Base-by-base conservation (phyloP, 2,888 invertebrate genomes). In the Tillus elongatus region DNA sequence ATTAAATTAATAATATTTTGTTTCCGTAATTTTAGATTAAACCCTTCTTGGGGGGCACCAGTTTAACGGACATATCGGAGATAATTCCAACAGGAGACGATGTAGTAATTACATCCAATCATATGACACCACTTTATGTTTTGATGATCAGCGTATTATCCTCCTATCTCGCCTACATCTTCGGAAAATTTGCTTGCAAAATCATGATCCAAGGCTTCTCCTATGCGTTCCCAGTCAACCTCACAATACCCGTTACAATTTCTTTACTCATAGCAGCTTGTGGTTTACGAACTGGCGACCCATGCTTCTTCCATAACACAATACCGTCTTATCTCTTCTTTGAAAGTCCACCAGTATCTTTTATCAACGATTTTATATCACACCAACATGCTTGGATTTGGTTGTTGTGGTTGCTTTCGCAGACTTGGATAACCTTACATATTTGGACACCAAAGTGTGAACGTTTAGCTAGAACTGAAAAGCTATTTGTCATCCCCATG, bases 391-490 rank as follows among this genome's bases (percentile, higher is more conserved):
- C 86, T 1, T 91, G 92, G 90, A 78, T 90, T 4, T 92, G 92
- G 92, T 64, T 92, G 36, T 61, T 92, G 8, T 92, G 96, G 90
- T 66, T 95, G 36, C 63, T 95, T 2, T 93, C 93, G 1, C 96
- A 97, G 66, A 88, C 92, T 0, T 96, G 97, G 92, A 87, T 96
- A 36, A 88, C 93, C 0, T 71, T 95, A 40, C 96, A 98, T 57
- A 90, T 97, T 46, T 98, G 96, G 96, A 91, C 88, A 2, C 97
- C 97, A 2, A 92, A 93, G 69, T 91, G 92, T 55, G 96, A 97
- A 67, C 81, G 97, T 71, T 73, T 98, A 56, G 96, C 96, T 0
- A 82, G 92, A 26, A 95, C 96, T 0, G 97, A 97, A 63, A 93
- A 92, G 67, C 68, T 98, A 36, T 98, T 92, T 58, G 87, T 96